A percentile compares a stretch with the other conserved stretches of the same genome.
Evolutionary conservation across 2,888 invertebrate genomes (phyloP).

Genomic region (Nebria salina): DNA sequence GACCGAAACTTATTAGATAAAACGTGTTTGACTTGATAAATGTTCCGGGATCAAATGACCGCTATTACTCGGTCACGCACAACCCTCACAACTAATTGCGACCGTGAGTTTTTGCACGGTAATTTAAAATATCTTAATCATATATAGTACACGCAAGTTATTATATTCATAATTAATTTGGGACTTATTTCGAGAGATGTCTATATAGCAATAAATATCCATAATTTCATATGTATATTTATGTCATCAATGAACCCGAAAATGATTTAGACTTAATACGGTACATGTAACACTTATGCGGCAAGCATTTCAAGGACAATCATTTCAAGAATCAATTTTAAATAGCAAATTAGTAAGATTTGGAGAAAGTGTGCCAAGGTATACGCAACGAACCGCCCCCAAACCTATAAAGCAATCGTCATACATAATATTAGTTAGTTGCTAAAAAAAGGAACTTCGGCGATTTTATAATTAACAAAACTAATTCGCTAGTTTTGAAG

Average conservation of each 20-base stretch:
- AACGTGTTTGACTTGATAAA: conserved; percentile 13
- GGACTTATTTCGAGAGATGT: too few relatives aligned
- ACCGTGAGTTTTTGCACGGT: background rate
- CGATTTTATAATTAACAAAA: too few relatives aligned
- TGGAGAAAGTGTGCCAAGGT: conserved; percentile 1
- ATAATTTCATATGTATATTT: too few relatives aligned
- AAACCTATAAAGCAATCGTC: background rate
- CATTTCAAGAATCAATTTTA: background rate
- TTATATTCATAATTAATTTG: background rate
- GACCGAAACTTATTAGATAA: conserved; percentile 10
- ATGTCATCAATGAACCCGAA: background rate
- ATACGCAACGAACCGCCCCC: background rate
- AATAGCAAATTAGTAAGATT: background rate
- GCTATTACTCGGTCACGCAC: conserved; percentile 11
- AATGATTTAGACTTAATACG: background rate
- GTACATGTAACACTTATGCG: background rate
- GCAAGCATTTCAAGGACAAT: background rate
- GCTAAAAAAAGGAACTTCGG: too few relatives aligned
- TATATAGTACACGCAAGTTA: too few relatives aligned
- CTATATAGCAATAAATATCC: too few relatives aligned
- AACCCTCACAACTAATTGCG: background rate
- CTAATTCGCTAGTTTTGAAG: too few relatives aligned
- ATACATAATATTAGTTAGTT: too few relatives aligned
- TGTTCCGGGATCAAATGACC: conserved; percentile 24
- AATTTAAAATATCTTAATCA: too few relatives aligned